Evolutionary conservation across 2,888 invertebrate genomes (phyloP).

Genomic region (Mantis religiosa): DNA sequence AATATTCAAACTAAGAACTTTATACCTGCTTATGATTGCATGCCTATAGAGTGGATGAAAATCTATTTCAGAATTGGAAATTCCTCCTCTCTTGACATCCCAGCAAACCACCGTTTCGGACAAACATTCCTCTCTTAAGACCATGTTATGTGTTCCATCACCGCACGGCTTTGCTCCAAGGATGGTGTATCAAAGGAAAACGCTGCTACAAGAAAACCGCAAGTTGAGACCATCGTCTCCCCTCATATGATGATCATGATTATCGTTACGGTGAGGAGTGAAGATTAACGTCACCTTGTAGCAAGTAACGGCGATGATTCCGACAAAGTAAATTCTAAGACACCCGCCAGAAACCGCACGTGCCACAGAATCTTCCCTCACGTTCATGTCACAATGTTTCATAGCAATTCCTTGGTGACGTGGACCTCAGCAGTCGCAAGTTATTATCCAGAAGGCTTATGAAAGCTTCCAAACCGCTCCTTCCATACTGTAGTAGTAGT

Average conservation of each 20-base stretch:
- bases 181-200: neutral
- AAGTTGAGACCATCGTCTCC: conserved; percentile 2
- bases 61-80: neutral
- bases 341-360: neutral
- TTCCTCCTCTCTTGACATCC: neutral
- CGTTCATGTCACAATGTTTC: neutral
- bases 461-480: neutral
- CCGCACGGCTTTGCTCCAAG: neutral
- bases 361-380: neutral
- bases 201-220: conserved; percentile 6
- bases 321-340: neutral
- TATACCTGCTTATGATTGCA: too few relatives aligned
- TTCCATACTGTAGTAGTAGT: too few relatives aligned
- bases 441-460: neutral
- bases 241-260: neutral
- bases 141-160: neutral
- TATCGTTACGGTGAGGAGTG: neutral
- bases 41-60: too few relatives aligned
- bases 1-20: too few relatives aligned
- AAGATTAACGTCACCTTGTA: conserved; percentile 12
- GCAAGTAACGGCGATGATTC: neutral
- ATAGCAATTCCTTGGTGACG: neutral
- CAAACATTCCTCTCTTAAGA: neutral
- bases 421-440: neutral
- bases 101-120: neutral